Evolutionary conservation across 2,797 vertebrate genomes (phyloP).

Genomic region (Alfaro cultratus): DNA sequence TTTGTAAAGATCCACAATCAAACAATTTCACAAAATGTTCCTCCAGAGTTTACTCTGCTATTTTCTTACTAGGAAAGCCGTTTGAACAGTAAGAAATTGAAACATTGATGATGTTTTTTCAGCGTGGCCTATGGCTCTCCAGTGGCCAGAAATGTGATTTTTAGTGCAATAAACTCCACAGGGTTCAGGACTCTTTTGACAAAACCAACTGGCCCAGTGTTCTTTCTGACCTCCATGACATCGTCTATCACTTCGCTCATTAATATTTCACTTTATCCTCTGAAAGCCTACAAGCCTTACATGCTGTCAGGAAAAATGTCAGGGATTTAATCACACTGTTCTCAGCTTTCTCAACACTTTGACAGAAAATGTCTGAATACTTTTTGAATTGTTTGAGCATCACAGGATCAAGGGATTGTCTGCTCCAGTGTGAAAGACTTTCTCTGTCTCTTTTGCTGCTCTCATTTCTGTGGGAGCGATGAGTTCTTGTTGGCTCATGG

Average conservation of each 20-base stretch:
- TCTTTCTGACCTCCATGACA: conserved; percentile 25
- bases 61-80: neutral
- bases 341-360: conserved; percentile 25
- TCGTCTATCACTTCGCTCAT: conserved; percentile 8
- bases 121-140: conserved; percentile 1
- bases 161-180: neutral
- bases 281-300: conserved; percentile 1
- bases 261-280: conserved; percentile 25
- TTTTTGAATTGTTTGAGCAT: conserved; percentile 38
- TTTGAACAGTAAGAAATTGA: neutral
- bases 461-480: conserved; percentile 47
- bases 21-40: neutral
- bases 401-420: conserved; percentile 32
- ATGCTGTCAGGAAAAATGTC: conserved; percentile 10
- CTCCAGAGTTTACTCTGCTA: neutral
- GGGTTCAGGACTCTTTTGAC: neutral
- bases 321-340: neutral
- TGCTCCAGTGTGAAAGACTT: conserved; percentile 20
- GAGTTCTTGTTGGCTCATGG: conserved; percentile 65
- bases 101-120: conserved; percentile 1
- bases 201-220: conserved; percentile 5
- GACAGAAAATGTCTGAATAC: conserved; percentile 32
- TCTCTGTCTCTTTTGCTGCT: conserved; percentile 26
- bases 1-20: neutral
- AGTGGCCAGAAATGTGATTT: neutral